Evolutionary conservation across 2,113 vertebrate genomes (phyloP).

Genomic region (Colossoma macropomum): DNA sequence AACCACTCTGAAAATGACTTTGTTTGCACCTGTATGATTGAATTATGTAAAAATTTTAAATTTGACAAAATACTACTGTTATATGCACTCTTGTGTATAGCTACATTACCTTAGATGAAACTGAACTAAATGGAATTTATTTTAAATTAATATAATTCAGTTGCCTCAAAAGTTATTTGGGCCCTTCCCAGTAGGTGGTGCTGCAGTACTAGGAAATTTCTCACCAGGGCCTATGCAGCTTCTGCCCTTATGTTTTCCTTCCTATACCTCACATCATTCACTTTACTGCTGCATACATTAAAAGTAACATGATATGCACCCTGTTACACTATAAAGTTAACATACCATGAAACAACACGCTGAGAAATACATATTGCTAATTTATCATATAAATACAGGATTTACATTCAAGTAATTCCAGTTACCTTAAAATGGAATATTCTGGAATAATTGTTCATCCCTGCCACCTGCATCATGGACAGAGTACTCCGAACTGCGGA

Average conservation of each 20-base stretch:
- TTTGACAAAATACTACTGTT: too few relatives aligned
- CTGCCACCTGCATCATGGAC: slow-evolving; percentile 75
- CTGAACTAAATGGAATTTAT: too few relatives aligned
- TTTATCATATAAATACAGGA: not conserved
- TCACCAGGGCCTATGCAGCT: not conserved
- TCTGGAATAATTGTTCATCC: slow-evolving; percentile 74
- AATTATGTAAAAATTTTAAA: too few relatives aligned
- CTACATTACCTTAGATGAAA: too few relatives aligned
- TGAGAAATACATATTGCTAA: not conserved
- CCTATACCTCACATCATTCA: not conserved
- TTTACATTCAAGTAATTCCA: not conserved
- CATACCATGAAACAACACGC: not conserved
- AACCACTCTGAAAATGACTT: too few relatives aligned
- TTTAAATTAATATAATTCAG: not conserved
- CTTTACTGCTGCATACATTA: not conserved
- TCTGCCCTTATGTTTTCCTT: not conserved
- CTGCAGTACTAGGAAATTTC: slow-evolving; percentile 4
- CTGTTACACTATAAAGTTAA: not conserved
- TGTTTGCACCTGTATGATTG: too few relatives aligned
- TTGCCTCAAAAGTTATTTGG: slow-evolving; percentile 9
- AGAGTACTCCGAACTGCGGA: slow-evolving; percentile 62
- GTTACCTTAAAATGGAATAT: slow-evolving; percentile 70
- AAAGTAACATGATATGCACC: not conserved
- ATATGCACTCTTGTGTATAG: too few relatives aligned
- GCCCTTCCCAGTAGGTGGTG: slow-evolving; percentile 36